Evolutionary conservation across 37 sponge, comb jelly and placozoan species (phyloP).

Genomic region (Spongia lamella): DNA sequence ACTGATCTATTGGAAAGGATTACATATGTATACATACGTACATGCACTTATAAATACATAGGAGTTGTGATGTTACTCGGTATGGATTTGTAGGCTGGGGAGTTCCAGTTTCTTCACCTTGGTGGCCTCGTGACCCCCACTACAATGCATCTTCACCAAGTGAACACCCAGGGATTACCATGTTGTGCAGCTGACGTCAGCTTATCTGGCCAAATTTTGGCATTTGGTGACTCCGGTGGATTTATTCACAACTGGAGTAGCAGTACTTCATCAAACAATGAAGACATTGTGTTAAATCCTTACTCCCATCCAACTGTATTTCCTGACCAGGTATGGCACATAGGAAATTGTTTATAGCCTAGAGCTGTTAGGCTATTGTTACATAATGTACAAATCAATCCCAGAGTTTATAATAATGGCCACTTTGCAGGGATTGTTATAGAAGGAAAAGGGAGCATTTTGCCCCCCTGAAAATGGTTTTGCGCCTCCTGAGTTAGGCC

Average conservation of each 20-base stretch:
- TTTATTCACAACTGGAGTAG: background rate
- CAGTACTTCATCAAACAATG: constrained; percentile 10
- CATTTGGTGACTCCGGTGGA: constrained; percentile 72
- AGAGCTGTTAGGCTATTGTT: too few species aligned
- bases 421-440: too few species aligned
- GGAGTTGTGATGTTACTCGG: too few species aligned
- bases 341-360: too few species aligned
- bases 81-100: constrained; percentile 21
- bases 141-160: constrained; percentile 53
- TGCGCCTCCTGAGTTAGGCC: too few species aligned
- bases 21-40: too few species aligned
- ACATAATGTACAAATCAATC: too few species aligned
- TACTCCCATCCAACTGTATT: constrained; percentile 58
- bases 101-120: constrained; percentile 68
- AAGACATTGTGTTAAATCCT: constrained; percentile 56
- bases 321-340: constrained; percentile 19
- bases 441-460: too few species aligned
- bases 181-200: constrained; percentile 57
- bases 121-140: constrained; percentile 70
- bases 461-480: too few species aligned
- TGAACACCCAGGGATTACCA: constrained; percentile 19
- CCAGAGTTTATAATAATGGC: too few species aligned
- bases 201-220: constrained; percentile 67
- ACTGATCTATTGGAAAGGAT: too few species aligned
- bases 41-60: background rate